phyloP scores from a whole-genome alignment of 2,797 vertebrate species.

The Hapalemur alaotrensis region DNA sequence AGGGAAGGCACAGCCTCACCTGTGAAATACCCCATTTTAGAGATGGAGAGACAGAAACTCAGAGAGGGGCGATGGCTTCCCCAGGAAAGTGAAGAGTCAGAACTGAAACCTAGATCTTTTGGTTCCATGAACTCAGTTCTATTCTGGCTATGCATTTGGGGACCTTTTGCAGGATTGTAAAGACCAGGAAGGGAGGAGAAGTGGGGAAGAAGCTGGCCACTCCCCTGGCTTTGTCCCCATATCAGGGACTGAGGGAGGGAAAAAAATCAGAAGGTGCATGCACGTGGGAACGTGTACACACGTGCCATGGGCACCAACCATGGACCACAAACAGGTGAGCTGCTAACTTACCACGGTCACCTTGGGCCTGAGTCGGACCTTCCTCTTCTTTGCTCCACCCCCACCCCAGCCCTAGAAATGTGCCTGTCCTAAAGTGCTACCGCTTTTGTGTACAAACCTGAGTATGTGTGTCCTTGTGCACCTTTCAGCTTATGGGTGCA shows the following conservation, averaged over 20 bases:
- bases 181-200: not conserved
- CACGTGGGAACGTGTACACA: not conserved
- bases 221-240: not conserved
- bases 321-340: not conserved
- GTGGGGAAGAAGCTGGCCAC: not conserved
- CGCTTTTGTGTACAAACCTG: not conserved
- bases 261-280: not conserved
- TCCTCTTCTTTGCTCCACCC: not conserved
- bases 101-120: not conserved
- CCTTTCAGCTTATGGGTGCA: accelerated
- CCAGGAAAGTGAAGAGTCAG: not conserved
- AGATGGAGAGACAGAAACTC: not conserved
- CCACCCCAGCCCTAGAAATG: not conserved
- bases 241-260: not conserved
- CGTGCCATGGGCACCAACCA: not conserved
- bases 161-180: not conserved
- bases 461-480: not conserved
- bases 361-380: not conserved
- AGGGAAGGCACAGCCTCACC: not conserved
- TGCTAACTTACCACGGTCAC: not conserved
- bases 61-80: not conserved
- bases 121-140: not conserved
- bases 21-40: not conserved
- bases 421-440: not conserved
- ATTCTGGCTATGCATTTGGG: not conserved